phyloP scores from a whole-genome alignment of 1,140 invertebrate genomes.

The Zaprionus tsacasi region DNA sequence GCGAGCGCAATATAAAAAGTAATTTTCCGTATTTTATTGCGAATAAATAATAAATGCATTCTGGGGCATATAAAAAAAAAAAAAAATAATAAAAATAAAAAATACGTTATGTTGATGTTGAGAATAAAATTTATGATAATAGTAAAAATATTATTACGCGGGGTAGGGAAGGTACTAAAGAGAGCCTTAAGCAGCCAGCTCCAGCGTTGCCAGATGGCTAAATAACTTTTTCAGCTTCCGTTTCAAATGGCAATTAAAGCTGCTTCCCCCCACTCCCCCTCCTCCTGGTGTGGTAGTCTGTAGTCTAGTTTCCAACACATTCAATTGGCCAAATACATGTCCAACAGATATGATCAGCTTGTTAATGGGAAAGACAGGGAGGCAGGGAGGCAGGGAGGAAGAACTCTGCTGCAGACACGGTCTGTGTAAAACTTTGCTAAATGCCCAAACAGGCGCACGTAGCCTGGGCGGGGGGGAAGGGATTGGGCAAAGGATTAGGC shows the following conservation, averaged over 20 bases:
- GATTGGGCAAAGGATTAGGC: not conserved
- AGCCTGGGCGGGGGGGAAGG: slow-evolving; percentile 1
- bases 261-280: slow-evolving; percentile 2
- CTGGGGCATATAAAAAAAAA: slow-evolving; percentile 33
- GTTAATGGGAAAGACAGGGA: too few species aligned
- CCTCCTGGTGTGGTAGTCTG: not conserved
- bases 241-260: slow-evolving; percentile 46
- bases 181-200: slow-evolving; percentile 33
- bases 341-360: slow-evolving; percentile 14
- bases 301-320: slow-evolving; percentile 46
- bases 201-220: not conserved
- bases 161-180: not conserved
- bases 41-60: slow-evolving; percentile 71
- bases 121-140: slow-evolving; percentile 52
- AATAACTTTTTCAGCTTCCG: slow-evolving; percentile 25
- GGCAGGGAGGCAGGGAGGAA: too few species aligned
- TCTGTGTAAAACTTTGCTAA: slow-evolving; percentile 25
- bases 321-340: slow-evolving; percentile 55
- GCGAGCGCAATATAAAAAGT: slow-evolving; percentile 17
- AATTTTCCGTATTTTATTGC: slow-evolving; percentile 64
- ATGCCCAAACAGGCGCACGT: slow-evolving; percentile 55
- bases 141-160: slow-evolving; percentile 59
- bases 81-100: slow-evolving; percentile 45
- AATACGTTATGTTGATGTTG: slow-evolving; percentile 23
- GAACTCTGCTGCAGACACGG: not conserved